Base-by-base conservation (phyloP, 2,797 vertebrate genomes). In the Centropyge bicolor region DNA sequence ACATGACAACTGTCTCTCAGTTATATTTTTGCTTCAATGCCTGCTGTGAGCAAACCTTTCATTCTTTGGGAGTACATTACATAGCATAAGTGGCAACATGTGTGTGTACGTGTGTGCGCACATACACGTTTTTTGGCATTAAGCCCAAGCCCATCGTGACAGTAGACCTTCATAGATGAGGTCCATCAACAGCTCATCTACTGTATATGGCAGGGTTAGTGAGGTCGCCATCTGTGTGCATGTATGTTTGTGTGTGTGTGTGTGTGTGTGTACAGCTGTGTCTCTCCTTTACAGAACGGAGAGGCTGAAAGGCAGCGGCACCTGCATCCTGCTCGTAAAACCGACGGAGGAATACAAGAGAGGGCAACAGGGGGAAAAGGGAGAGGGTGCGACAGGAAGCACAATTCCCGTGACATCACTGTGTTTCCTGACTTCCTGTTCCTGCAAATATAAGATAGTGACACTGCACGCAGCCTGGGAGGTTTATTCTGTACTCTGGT, bases 341-440 rank as follows among this genome's bases (percentile, higher is more conserved):
- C 74, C 43, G 63, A 74, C n/a, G 0, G 24, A 20, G 63, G 64
- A 59, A 67, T 68, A 74, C 70, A 73, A 35, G 46, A 24, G 49
- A 38, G 45, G 71, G 71, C 61, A 43, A 73, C 60, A 74, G 35
- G 73, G 54, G 83, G 70, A 71, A 60, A 79, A 70, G 45, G 75
- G 80, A 75, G 69, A 69, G 84, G 75, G 76, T 0, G 49, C 57
- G 19, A 71, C 82, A 82, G 92, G 86, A 93, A 89, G 48, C 22
- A 14, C 20, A 62, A 79, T 91, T 94, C 93, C 93, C 87, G 45
- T 86, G 84, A 92, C 79, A 81, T 89, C 86, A 89, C n/a, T 2
- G 13, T 10, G 20, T 77, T 88, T 92, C 90, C 90, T 86, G 78
- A 57, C 73, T 74, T 88, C 78, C 82, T 80, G 54, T 78, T 86